Base-by-base conservation (phyloP, 2,888 invertebrate genomes). In the Crocallis elinguaria region DNA sequence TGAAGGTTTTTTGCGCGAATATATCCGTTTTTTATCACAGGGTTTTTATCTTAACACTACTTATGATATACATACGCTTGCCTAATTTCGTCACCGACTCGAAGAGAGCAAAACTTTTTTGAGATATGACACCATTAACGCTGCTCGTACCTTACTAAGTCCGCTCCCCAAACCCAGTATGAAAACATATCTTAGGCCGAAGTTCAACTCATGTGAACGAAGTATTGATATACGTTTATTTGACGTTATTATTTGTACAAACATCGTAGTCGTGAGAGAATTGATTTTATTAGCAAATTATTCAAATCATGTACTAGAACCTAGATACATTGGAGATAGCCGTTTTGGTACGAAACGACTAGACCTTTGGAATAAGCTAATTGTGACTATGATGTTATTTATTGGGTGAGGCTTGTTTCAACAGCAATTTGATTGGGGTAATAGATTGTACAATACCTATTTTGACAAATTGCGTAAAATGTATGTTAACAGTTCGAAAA, bases 251-350 rank as follows among this genome's bases (percentile, higher is more conserved):
- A 53, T 60, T 46, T 23, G 46, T 30, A 54, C 13, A 21, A 43
- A 33, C 36, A 37, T 37, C 27, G 39, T n/a, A 39, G n/a, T 46
- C 52, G 55, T 60, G 58, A 49, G 57, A 52, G 25, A 61, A 57
- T 51, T 23, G 23, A 48, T 57, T 63, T 60, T 63, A 60, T 54
- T 52, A 36, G 36, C 42, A 52, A 50, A 60, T 62, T 56, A 57
- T 58, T 58, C 51, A 58, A 58, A 51, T 60, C 21, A 54, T 42
- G 30, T 42, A 49, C 43, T 16, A 46, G 44, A 23, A 27, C 11
- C 21, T 16, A 58, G 58, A 63, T 60, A 56, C 54, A 52, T 48
- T 17, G 16, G 16, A 30, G 61, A 56, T 53, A 60, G 51, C 50
- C 60, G 39, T 58, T 37, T 52, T 36, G 19, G 46, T 25, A 44